Evolutionary conservation across 2,888 invertebrate species (phyloP).

Genomic region (Nycteola revayana): DNA sequence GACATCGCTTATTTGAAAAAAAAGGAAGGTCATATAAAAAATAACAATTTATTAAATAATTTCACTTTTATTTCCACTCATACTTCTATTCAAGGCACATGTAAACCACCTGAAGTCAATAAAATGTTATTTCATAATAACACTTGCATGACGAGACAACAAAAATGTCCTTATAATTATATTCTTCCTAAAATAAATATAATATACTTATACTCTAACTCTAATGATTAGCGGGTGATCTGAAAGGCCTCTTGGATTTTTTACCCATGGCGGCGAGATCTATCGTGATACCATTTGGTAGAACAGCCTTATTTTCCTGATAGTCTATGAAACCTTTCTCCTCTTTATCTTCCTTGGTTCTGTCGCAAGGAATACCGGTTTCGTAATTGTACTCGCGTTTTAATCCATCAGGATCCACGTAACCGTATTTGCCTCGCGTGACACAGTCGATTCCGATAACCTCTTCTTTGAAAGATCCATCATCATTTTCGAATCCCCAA

Average conservation of each 20-base stretch:
- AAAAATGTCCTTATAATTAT: conserved; percentile 54
- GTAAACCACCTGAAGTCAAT: conserved; percentile 38
- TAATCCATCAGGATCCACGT: conserved; percentile 91
- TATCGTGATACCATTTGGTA: conserved; percentile 87
- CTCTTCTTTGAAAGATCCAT: conserved; percentile 93
- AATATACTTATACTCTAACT: conserved; percentile 38
- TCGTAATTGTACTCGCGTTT: conserved; percentile 92
- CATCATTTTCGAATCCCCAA: conserved; percentile 95
- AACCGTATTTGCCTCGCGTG: conserved; percentile 91
- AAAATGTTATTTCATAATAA: conserved; percentile 44
- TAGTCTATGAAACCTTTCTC: conserved; percentile 87
- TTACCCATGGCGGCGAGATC: conserved; percentile 87
- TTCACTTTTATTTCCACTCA: conserved; percentile 46
- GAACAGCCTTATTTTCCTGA: conserved; percentile 86
- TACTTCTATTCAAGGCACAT: conserved; percentile 43
- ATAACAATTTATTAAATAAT: conserved; percentile 10
- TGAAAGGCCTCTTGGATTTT: conserved; percentile 86
- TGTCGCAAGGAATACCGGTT: conserved; percentile 88
- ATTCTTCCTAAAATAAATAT: conserved; percentile 74
- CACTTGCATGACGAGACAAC: conserved; percentile 60
- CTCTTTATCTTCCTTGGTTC: conserved; percentile 75
- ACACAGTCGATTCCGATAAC: conserved; percentile 89
- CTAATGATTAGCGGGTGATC: conserved; percentile 76
- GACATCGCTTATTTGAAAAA: too few species aligned
- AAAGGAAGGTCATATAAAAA: neutral